phyloP scores from a whole-genome alignment of 2,113 vertebrate genomes.

The Donacobius atricapilla region DNA sequence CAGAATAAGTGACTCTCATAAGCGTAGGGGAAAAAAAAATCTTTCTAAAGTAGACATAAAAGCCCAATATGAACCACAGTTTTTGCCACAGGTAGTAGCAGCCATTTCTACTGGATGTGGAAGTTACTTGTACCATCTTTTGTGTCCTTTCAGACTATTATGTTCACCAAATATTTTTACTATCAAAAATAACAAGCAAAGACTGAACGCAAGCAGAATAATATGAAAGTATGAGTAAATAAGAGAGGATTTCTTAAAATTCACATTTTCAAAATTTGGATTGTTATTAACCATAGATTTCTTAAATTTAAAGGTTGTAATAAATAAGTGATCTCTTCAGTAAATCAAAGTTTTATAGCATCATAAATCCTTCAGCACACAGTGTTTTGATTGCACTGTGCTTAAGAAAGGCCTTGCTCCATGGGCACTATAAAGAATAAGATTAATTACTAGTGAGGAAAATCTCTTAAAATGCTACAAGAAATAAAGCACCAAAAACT shows the following conservation, averaged over 20 bases:
- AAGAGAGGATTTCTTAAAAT: background rate
- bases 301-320: background rate
- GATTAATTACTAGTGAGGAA: background rate
- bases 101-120: background rate
- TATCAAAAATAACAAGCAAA: background rate
- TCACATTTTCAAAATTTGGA: background rate
- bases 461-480: background rate
- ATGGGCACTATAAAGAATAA: fast-evolving
- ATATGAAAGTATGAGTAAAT: background rate
- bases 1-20: background rate
- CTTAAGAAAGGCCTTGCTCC: background rate
- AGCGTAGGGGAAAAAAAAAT: background rate
- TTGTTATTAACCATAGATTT: background rate
- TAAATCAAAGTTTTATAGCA: background rate
- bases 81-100: background rate
- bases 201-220: background rate
- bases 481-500: background rate
- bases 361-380: background rate
- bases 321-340: background rate
- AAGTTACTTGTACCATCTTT: background rate
- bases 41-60: background rate
- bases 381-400: background rate
- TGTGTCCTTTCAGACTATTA: background rate
- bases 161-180: background rate
- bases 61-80: background rate